Evolutionary conservation across 2,888 invertebrate species (phyloP).

Genomic region (Chloromyia formosa): DNA sequence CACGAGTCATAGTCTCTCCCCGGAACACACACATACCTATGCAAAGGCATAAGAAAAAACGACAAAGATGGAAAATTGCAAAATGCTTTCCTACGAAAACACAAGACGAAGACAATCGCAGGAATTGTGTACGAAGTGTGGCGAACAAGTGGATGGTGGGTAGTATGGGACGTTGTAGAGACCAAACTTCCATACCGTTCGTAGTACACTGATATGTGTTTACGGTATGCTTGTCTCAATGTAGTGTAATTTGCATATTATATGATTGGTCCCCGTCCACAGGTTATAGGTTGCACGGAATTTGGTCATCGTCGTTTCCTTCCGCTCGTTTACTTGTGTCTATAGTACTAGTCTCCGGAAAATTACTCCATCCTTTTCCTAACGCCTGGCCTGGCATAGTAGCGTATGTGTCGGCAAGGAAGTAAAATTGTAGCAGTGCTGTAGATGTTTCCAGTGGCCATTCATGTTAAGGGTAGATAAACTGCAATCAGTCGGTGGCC

Average conservation of each 20-base stretch:
- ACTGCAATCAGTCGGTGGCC: not conserved
- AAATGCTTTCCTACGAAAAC: slow-evolving; percentile 34
- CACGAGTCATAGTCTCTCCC: slow-evolving; percentile 19
- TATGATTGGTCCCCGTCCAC: slow-evolving; percentile 35
- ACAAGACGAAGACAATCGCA: slow-evolving; percentile 17
- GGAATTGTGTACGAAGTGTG: slow-evolving; percentile 12
- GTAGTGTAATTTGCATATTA: slow-evolving; percentile 39
- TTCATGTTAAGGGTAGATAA: slow-evolving; percentile 25
- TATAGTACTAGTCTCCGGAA: no score
- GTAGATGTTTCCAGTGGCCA: slow-evolving; percentile 24
- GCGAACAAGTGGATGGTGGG: not conserved
- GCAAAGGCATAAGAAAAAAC: slow-evolving; percentile 30
- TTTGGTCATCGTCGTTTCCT: not conserved
- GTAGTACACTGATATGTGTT: slow-evolving; percentile 11
- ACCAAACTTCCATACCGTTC: not conserved
- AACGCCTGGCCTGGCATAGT: slow-evolving; percentile 1
- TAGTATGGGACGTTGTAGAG: not conserved
- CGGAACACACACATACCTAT: slow-evolving; percentile 13
- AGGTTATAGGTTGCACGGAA: slow-evolving; percentile 11
- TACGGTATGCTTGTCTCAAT: slow-evolving; percentile 28
- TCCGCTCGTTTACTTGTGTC: not conserved
- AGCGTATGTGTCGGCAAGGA: slow-evolving; percentile 13
- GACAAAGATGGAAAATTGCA: slow-evolving; percentile 36
- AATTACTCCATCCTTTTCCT: no score
- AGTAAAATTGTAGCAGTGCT: slow-evolving; percentile 19